Evolutionary conservation across 2,888 invertebrate genomes (phyloP), one percentile per base, ranked within the genome.

Genomic region (Tridacna crocea): DNA sequence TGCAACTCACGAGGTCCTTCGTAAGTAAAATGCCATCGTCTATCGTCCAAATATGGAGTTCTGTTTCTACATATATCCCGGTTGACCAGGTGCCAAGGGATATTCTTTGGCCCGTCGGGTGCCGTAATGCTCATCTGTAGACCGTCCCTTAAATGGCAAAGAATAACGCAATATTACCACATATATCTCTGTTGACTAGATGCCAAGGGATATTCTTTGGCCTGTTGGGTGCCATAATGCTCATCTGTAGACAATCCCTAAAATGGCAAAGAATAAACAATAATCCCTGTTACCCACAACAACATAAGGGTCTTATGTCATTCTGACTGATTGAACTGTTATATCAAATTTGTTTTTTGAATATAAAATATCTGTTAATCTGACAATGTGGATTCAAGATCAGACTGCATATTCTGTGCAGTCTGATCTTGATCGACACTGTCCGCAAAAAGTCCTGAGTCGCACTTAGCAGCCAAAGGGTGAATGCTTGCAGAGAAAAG

Each of bases 1-100:
- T n/a, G n/a, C n/a, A 22, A 24, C 72, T 80, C 77, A 80, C 80
- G 73, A 13, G 80, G 77, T 3, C 77, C 80, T 15, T 72, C 72
- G 66, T 77, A 47, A 8, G 80, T 80, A 51, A 77, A 65, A 6
- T 47, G 46, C 80, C 80, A 80, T 26, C 80, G 61, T 10, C 12
- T 22, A 51, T 80, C 80, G n/a, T 77, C 77, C 65, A 80, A 58
- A 58, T 47, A 46, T 0, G 80, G 80, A 13, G 60, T 24, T 11
- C 24, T 24, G 66, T 80, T 80, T 17, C 51, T 55, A 36, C 80
- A 80, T n/a, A 80, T 17, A 46, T 80, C 80, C 15, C 73, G n/a
- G 13, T 48, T 26, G 1, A 80, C 51, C 12, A 68, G 60, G 11
- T 77, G 58, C 77, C 77, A 80, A 0, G 80, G 80, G 19, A 80